Evolutionary conservation across 2,113 vertebrate genomes (phyloP).

Genomic region (Butastur rufipennis): DNA sequence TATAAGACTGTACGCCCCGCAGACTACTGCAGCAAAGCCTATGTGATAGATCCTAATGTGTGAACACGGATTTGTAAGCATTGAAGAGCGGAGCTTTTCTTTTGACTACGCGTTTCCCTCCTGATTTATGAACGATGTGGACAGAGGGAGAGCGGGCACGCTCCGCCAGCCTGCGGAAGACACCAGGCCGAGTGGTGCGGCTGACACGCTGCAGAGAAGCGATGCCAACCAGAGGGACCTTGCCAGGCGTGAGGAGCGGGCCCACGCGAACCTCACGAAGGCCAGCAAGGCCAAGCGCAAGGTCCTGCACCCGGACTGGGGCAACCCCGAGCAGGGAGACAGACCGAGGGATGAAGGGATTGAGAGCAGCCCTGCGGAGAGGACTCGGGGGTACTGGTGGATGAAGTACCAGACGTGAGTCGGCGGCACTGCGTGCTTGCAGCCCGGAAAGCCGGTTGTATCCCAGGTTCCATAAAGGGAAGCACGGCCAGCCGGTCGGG

Average conservation of each 20-base stretch:
- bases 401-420: background rate
- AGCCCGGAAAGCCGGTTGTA: background rate
- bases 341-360: background rate
- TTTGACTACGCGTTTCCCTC: background rate
- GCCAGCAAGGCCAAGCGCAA: background rate
- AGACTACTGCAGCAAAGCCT: background rate
- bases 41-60: background rate
- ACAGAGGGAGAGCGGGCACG: background rate
- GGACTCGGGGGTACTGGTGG: background rate
- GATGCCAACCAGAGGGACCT: background rate
- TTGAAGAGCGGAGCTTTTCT: background rate
- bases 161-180: background rate
- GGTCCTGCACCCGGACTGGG: background rate
- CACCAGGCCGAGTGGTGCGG: background rate
- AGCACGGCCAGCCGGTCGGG: background rate
- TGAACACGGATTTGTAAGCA: background rate
- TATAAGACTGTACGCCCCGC: no score
- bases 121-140: background rate
- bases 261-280: accelerated
- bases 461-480: background rate
- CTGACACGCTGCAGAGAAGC: background rate
- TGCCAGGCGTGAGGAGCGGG: accelerated
- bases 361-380: background rate
- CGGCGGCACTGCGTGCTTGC: accelerated
- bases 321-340: background rate